Evolutionary conservation across 2,888 invertebrate genomes (phyloP).

Genomic region (Iphiclides podalirius): DNA sequence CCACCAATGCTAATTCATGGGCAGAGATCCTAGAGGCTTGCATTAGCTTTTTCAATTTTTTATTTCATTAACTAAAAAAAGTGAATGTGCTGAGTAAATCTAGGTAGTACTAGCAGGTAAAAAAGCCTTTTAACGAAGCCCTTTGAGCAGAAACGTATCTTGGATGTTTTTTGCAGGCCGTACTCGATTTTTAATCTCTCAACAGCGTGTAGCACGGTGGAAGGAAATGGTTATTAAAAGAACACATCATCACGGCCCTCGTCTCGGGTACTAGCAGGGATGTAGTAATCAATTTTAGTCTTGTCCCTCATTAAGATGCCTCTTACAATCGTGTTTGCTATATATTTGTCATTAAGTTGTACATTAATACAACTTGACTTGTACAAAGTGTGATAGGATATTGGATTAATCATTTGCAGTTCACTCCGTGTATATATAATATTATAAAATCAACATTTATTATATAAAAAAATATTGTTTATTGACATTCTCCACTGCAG

Average conservation of each 20-base stretch:
- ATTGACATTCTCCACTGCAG: too few species aligned
- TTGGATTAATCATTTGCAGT: neutral
- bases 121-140: too few species aligned
- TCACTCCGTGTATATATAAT: too few species aligned
- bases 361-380: conserved; percentile 4
- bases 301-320: conserved; percentile 15
- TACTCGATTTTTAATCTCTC: conserved; percentile 63
- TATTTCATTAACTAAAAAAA: too few species aligned
- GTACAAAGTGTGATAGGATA: conserved; percentile 1
- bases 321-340: conserved; percentile 2
- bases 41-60: too few species aligned
- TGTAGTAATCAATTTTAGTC: conserved; percentile 28
- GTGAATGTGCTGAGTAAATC: too few species aligned
- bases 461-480: too few species aligned
- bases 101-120: too few species aligned
- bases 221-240: conserved; percentile 70
- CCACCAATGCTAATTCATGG: too few species aligned
- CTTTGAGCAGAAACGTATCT: too few species aligned
- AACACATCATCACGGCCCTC: conserved; percentile 51
- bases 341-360: conserved; percentile 2
- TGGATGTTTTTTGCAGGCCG: conserved; percentile 46
- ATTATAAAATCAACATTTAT: too few species aligned
- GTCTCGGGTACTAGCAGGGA: conserved; percentile 34
- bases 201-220: conserved; percentile 64
- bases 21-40: too few species aligned